Evolutionary conservation across 1,140 invertebrate genomes (phyloP), one percentile per base, ranked within the genome.

Genomic region (Wiebesia pumilae): DNA sequence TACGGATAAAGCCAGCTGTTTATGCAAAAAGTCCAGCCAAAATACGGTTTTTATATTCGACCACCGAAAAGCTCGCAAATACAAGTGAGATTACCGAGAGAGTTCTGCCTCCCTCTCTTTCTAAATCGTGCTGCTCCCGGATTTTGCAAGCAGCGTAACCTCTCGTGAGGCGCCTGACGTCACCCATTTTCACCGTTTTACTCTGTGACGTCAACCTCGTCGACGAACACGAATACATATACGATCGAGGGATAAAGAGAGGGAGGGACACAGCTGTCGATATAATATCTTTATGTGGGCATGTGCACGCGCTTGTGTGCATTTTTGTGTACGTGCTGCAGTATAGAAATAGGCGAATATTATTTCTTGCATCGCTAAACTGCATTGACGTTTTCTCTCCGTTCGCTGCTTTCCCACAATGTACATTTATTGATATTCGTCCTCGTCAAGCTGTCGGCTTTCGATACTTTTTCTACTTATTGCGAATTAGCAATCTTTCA

Each of bases 151-250:
- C n/a, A 54, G 40, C 12, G 47, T 47, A 24, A 58, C 21, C 78
- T 24, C 58, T 65, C 71, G 82, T 9, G 30, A 21, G 87, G 30
- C 24, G 21, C 87, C 71, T 90, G 89, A 90, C 89, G 89, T 90
- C 88, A 90, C 78, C 79, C 65, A 6, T 33, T 51, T 78, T 67
- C 86, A 87, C 87, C 88, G 88, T 89, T 86, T 90, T 88, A 82
- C 65, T 35, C 69, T 47, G 87, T 89, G 89, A 90, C 89, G 89
- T 89, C 88, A 88, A 81, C 40, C 54, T 47, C 82, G 81, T 83
- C 19, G 54, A 16, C 54, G 10, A 58, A 58, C 24, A 27, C 4
- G 14, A 3, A 27, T 62, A 27, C 27, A 67, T n/a, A 14, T 33
- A 35, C 12, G 27, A 38, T 43, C 71, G 73, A n/a, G 73, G 16